These are phyloP conservation scores for Coptotermes formosanus DNA, from an alignment of 1,140 invertebrate species.

Conservation along the genomic window DNA sequence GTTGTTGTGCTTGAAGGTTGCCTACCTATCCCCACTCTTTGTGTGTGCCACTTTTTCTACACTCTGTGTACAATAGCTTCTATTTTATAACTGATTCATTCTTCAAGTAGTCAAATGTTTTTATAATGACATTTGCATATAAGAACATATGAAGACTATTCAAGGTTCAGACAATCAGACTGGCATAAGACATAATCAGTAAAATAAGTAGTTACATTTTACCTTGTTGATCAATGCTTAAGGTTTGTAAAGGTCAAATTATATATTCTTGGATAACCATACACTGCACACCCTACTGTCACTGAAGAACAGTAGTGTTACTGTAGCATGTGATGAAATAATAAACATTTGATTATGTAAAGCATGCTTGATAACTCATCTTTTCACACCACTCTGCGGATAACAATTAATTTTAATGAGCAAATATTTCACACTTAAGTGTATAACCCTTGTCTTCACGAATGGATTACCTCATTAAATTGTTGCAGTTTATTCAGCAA, in stretches of 20 bases:
- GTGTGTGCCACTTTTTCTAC: no score
- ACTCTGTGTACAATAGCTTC: neutral
- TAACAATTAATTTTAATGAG: slow-evolving; percentile 8
- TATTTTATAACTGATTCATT: neutral
- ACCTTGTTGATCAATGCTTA: neutral
- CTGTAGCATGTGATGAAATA: neutral
- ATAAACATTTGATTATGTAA: neutral
- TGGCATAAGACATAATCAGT: neutral
- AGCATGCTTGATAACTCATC: neutral
- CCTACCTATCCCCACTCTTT: no score
- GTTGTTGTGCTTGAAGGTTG: no score
- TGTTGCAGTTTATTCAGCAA: neutral
- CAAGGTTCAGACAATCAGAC: neutral
- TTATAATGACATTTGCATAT: neutral
- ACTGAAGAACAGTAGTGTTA: neutral
- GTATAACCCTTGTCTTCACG: neutral
- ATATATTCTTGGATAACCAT: neutral
- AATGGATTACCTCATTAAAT: neutral
- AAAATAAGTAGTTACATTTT: neutral
- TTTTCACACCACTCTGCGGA: slow-evolving; percentile 11
- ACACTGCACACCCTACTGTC: neutral
- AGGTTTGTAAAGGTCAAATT: neutral
- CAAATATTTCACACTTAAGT: neutral
- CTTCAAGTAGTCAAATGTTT: neutral
- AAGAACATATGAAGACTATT: neutral